Evolutionary conservation across 1,140 invertebrate genomes (phyloP).

Genomic region (Sinella curviseta): DNA sequence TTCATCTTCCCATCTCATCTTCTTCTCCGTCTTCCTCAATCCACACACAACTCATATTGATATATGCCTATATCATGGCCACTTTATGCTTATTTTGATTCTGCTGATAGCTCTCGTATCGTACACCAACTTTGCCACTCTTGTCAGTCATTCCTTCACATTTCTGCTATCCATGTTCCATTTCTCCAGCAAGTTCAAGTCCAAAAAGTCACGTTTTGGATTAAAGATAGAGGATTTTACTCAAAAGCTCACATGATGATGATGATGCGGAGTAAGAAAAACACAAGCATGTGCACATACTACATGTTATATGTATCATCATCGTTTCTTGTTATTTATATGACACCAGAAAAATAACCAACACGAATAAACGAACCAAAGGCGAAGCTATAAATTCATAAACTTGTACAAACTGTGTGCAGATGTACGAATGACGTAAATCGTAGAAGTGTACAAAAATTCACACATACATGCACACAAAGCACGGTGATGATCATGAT

Average conservation of each 20-base stretch:
- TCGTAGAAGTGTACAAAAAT: background rate
- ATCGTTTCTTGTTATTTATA: background rate
- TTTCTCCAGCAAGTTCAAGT: conserved; percentile 23
- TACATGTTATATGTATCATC: background rate
- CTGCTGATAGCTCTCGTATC: too few species aligned
- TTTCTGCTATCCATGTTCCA: background rate
- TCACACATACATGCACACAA: background rate
- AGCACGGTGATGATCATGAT: background rate
- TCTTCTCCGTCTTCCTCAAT: too few species aligned
- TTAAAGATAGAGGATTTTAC: background rate
- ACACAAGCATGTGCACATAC: background rate
- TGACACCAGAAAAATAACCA: background rate
- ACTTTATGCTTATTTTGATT: too few species aligned
- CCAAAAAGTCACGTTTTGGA: conserved; percentile 21
- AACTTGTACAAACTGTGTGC: background rate
- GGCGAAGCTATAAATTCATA: background rate
- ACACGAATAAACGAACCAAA: background rate
- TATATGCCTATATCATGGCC: too few species aligned
- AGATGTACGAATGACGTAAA: background rate
- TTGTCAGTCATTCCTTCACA: background rate
- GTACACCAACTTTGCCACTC: too few species aligned
- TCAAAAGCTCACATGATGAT: background rate
- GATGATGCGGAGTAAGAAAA: background rate
- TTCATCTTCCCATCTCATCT: background rate
- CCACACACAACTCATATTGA: too few species aligned